phyloP scores from a whole-genome alignment of 2,888 invertebrate genomes.

The Drosophila nr. perissopoda region DNA sequence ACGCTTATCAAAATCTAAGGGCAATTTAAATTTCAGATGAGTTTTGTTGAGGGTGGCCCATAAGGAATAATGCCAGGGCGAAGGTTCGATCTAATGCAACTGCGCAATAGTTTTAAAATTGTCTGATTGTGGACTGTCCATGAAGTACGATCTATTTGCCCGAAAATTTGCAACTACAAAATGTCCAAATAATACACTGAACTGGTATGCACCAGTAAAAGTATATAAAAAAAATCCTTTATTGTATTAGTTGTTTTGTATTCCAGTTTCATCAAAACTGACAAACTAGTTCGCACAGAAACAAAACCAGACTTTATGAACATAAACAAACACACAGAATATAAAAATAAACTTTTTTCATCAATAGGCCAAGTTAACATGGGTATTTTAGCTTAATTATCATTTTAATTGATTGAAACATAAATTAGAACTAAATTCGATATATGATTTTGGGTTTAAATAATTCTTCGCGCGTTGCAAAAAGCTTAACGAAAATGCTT shows the following conservation, averaged over 20 bases:
- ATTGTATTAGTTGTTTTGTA: neutral
- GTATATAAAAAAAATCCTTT: neutral
- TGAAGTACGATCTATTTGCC: conserved; percentile 3
- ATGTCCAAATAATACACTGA: neutral
- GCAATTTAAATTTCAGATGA: conserved; percentile 63
- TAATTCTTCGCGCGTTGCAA: neutral
- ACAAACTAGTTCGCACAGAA: neutral
- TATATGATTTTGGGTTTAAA: neutral
- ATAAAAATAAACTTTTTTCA: neutral
- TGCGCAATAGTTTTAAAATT: conserved; percentile 36
- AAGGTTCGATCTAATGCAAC: conserved; percentile 4
- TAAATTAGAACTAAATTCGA: neutral
- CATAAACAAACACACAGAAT: neutral
- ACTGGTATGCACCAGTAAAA: neutral
- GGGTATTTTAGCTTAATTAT: neutral
- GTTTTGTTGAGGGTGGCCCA: conserved; percentile 14
- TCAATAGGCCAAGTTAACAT: neutral
- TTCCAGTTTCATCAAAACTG: neutral
- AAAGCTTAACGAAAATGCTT: conserved; percentile 6
- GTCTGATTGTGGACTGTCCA: conserved; percentile 2
- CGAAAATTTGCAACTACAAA: neutral
- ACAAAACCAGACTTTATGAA: neutral
- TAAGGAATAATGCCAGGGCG: conserved; percentile 4
- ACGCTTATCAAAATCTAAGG: conserved; percentile 48
- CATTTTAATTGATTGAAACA: neutral